Evolutionary conservation across 2,113 vertebrate species (phyloP).

Genomic region (Otis tarda): DNA sequence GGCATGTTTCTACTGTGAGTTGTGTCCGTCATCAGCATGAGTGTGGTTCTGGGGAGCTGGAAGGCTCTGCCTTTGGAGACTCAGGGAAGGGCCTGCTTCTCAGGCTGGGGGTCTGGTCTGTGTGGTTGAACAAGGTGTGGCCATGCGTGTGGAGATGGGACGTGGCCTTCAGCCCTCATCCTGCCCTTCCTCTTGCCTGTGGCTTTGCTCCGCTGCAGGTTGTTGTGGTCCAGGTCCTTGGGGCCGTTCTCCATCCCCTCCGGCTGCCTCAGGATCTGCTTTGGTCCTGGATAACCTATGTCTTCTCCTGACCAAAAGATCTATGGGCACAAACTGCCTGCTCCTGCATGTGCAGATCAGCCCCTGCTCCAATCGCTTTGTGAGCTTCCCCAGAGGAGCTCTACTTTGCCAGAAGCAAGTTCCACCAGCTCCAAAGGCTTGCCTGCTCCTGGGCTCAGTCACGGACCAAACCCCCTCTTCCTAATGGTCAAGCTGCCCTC

Average conservation of each 20-base stretch:
- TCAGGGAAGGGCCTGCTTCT: not conserved
- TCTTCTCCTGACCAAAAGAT: not conserved
- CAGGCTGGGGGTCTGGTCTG: not conserved
- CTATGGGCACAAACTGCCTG: not conserved
- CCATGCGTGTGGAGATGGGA: not conserved
- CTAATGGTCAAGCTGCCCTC: not conserved
- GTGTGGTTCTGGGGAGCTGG: not conserved
- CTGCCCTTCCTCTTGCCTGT: not conserved
- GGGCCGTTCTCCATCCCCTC: not conserved
- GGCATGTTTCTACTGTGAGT: not conserved
- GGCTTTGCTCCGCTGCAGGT: not conserved
- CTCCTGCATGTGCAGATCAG: conserved; percentile 1
- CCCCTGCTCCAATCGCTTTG: not conserved
- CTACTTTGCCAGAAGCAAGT: not conserved
- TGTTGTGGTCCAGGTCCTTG: not conserved
- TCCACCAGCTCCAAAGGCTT: not conserved
- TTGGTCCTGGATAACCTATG: not conserved
- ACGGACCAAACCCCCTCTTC: not conserved
- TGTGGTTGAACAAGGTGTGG: not conserved
- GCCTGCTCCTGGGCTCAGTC: not conserved
- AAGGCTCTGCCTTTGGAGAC: not conserved
- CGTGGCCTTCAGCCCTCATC: accelerated
- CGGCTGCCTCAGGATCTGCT: not conserved
- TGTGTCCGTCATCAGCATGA: not conserved
- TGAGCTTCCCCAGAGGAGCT: not conserved